Base-by-base conservation (phyloP, 2,113 vertebrate genomes). In the Eurypyga helias region DNA sequence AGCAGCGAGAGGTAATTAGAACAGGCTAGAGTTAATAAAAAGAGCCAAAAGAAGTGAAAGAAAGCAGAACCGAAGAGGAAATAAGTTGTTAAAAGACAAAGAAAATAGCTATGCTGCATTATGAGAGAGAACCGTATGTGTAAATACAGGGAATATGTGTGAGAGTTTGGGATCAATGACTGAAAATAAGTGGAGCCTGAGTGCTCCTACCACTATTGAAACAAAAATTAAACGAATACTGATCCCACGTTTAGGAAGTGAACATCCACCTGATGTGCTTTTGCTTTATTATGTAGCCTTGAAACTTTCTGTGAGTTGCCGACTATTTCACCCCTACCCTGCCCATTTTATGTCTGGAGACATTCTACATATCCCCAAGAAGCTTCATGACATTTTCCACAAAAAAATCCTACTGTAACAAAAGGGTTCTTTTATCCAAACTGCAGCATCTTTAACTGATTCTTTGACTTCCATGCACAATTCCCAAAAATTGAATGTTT, bases 61-160 rank as follows among this genome's bases (percentile, higher is more conserved):
- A 93, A 95, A 88, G 95, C 90, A 83, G 55, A 69, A 89, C 91
- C 55, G 64, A 92, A 81, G 83, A 94, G 89, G 89, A 94, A 83
- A 84, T 29, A 81, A 95, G 79, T 85, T 3, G 1, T 80, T 78
- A 60, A 86, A 69, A 54, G 57, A 95, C 84, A 95, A 89, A 94
- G 71, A 87, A 93, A 96, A 72, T 13, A 20, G 7, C 57, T 64
- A 31, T 17, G 25, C 54, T 7, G 17, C 60, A 61, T 58, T 46
- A 89, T 12, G 62, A 80, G 41, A 62, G 58, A 85, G 58, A 93
- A 89, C 0, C 0, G 0, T 60, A 19, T 7, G 36, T 76, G 67
- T 55, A 92, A 91, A 93, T 69, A 76, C 20, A 91, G n/a, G 69
- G 57, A 96, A 57, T 79, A 87, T 58, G 82, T 67, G 81, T 17